These are phyloP conservation scores for Hedya salicella DNA, from an alignment of 2,888 invertebrate genomes.

Conservation along the genomic window DNA sequence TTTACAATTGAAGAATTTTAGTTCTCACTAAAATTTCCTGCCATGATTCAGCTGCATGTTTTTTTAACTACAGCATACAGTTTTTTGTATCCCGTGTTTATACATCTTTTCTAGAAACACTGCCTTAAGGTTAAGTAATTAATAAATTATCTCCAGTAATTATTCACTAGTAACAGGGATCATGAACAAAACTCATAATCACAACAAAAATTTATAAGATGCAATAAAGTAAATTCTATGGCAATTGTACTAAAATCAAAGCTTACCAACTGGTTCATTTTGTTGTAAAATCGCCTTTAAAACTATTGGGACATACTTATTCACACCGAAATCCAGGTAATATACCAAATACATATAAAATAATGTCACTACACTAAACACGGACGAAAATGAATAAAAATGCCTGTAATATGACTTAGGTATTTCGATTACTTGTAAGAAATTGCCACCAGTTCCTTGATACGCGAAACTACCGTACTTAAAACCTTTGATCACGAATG, in stretches of 20 bases:
- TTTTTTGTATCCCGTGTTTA: too few species aligned
- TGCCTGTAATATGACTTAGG: slow-evolving; percentile 93
- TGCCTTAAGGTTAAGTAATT: too few species aligned
- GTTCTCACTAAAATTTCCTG: too few species aligned
- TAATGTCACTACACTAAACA: slow-evolving; percentile 81
- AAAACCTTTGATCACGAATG: slow-evolving; percentile 86
- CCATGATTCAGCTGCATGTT: too few species aligned
- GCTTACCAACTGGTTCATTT: slow-evolving; percentile 81
- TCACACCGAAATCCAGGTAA: slow-evolving; percentile 75
- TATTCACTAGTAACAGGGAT: too few species aligned
- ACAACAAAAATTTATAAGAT: not conserved
- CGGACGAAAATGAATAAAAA: slow-evolving; percentile 90
- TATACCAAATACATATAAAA: slow-evolving; percentile 80
- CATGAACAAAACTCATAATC: too few species aligned
- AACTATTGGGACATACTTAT: slow-evolving; percentile 73
- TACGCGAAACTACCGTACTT: slow-evolving; percentile 90
- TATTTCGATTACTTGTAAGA: slow-evolving; percentile 85
- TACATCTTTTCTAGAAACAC: too few species aligned
- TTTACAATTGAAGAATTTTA: too few species aligned
- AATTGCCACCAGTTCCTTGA: slow-evolving; percentile 78
- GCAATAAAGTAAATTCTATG: not conserved
- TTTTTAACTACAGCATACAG: too few species aligned
- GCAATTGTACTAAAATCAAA: slow-evolving; percentile 21
- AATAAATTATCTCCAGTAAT: too few species aligned
- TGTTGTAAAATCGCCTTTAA: slow-evolving; percentile 78